These are phyloP conservation scores for Tenthredo livida DNA, from an alignment of 2,888 invertebrate genomes.

Conservation along the genomic window DNA sequence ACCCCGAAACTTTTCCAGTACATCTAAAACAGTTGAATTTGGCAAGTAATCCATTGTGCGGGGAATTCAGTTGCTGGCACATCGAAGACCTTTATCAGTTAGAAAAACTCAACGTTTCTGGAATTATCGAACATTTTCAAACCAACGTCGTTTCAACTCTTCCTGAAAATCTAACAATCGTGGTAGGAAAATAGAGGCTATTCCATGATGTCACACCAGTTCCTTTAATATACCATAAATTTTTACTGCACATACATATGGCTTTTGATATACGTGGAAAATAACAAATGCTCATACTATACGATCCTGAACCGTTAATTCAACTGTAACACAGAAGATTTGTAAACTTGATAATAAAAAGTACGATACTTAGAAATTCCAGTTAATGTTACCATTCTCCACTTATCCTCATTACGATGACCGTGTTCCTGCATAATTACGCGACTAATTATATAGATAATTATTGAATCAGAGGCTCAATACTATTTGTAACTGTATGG, in stretches of 20 bases:
- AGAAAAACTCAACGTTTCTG: slow-evolving; percentile 25
- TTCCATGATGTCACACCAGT: not conserved
- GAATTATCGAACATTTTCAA: not conserved
- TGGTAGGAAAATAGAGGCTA: not conserved
- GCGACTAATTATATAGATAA: not conserved
- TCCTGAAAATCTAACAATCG: slow-evolving; percentile 28
- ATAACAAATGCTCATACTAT: not conserved
- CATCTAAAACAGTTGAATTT: slow-evolving; percentile 5
- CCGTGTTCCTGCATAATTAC: not conserved
- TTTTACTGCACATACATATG: not conserved
- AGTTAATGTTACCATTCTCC: not conserved
- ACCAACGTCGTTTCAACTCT: not conserved
- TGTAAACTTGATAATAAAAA: not conserved
- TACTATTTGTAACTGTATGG: not conserved
- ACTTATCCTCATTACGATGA: not conserved
- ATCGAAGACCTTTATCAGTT: slow-evolving; percentile 27
- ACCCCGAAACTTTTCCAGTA: slow-evolving; percentile 27
- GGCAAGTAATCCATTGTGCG: slow-evolving; percentile 8
- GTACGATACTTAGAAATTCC: not conserved
- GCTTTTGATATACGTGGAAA: not conserved
- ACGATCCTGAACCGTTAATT: not conserved
- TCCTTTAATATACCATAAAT: not conserved
- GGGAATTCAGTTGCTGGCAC: slow-evolving; percentile 13
- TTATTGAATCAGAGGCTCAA: not conserved
- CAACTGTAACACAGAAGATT: not conserved